Percentiles rank a stretch among this genome's conserved stretches.
phyloP scores from a whole-genome alignment of 2,888 invertebrate genomes.

The Macroteleia sp. region DNA sequence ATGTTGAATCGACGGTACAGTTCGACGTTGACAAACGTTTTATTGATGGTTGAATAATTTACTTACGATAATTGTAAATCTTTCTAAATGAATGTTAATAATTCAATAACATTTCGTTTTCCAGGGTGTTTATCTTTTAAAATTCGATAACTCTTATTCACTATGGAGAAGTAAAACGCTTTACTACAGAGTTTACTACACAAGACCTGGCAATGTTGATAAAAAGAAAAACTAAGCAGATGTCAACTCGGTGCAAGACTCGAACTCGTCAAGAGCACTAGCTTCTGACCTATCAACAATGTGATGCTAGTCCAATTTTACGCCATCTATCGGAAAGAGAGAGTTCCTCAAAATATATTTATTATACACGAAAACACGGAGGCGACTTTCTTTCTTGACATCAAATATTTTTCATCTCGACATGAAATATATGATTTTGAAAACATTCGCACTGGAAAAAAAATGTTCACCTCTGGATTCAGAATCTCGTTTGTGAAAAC shows the following conservation, averaged over 20 bases:
- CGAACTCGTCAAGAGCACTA: constrained; percentile 70
- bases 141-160: constrained; percentile 99
- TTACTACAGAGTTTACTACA: constrained; percentile 99
- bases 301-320: constrained; percentile 77
- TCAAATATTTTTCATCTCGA: background rate
- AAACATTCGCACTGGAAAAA: no score
- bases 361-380: constrained; percentile 51
- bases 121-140: constrained; percentile 97
- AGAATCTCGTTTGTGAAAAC: constrained; percentile 10
- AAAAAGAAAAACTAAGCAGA: constrained; percentile 46
- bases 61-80: no score
- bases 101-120: no score
- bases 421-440: no score
- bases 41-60: no score
- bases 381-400: constrained; percentile 25
- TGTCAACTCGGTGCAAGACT: constrained; percentile 19
- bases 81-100: no score
- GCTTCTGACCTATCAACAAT: constrained; percentile 69
- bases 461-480: no score
- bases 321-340: constrained; percentile 66
- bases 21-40: no score
- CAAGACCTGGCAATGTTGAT: constrained; percentile 85
- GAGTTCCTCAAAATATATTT: constrained; percentile 67
- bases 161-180: constrained; percentile 99
- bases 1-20: no score